phyloP scores from a whole-genome alignment of 1,140 invertebrate genomes.

The Papilio xuthus region DNA sequence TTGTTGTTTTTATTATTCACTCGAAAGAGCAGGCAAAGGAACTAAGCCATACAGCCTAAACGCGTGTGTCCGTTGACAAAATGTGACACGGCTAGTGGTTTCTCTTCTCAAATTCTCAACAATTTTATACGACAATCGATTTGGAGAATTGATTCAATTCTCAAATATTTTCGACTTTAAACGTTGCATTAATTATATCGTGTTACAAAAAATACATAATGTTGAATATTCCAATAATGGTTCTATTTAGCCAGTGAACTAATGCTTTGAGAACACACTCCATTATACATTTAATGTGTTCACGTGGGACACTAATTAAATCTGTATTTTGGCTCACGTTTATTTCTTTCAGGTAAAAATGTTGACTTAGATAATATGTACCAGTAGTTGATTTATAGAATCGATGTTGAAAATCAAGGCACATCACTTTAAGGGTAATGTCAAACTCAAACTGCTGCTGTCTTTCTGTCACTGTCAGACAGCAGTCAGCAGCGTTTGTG shows the following conservation, averaged over 20 bases:
- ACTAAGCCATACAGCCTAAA: no score
- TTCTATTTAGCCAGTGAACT: no score
- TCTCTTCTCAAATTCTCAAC: no score
- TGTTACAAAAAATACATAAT: background rate
- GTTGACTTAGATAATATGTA: background rate
- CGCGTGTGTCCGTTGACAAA: constrained; percentile 35
- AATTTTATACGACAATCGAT: background rate
- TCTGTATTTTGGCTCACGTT: no score
- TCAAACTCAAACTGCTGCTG: background rate
- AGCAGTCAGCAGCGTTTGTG: background rate
- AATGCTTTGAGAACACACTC: no score
- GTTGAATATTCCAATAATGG: background rate
- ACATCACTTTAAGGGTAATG: background rate
- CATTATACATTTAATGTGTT: no score
- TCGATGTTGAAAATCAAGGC: constrained; percentile 33
- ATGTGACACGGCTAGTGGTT: background rate
- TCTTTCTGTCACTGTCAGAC: background rate
- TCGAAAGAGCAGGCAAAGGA: no score
- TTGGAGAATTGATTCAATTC: background rate
- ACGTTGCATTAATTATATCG: background rate
- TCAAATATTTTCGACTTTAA: no score
- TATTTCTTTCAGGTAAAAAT: no score
- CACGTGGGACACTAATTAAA: no score
- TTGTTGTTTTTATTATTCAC: no score
- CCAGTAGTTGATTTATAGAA: background rate